Evolutionary conservation across 2,113 vertebrate genomes (phyloP).

Genomic region (Pao palembangensis): DNA sequence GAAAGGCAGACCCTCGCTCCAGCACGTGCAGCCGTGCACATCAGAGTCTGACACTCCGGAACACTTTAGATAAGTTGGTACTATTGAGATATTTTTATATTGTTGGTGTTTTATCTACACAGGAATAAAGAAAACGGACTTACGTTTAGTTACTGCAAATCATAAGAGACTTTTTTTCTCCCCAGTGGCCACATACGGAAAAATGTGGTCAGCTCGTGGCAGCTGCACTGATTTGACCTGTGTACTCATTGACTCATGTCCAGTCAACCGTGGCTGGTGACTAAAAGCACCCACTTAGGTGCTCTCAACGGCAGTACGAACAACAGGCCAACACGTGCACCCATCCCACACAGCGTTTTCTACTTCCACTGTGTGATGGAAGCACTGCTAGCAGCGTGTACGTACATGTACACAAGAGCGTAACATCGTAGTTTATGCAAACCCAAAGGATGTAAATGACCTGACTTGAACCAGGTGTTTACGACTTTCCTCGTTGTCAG

Average conservation of each 20-base stretch:
- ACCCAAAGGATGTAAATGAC: background rate
- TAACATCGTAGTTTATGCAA: too few relatives aligned
- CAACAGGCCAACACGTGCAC: conserved; percentile 48
- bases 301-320: conserved; percentile 34
- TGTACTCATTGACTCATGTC: conserved; percentile 49
- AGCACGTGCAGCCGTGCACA: background rate
- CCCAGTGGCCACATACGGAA: too few relatives aligned
- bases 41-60: background rate
- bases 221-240: conserved; percentile 38
- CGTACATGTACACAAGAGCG: background rate
- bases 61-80: background rate
- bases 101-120: background rate
- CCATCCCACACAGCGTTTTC: conserved; percentile 30
- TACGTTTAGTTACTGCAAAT: too few relatives aligned
- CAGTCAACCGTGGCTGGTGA: conserved; percentile 48
- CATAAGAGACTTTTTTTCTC: too few relatives aligned
- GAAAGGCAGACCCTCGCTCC: conserved; percentile 28
- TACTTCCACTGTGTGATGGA: background rate
- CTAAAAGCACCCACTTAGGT: conserved; percentile 51
- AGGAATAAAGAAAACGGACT: too few relatives aligned
- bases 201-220: too few relatives aligned
- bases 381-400: conserved; percentile 11
- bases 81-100: background rate
- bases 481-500: conserved; percentile 18
- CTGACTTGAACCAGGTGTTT: conserved; percentile 12